Conservation (phyloP, 1,140 invertebrate species). For the Drosophila teissieri region DNA sequence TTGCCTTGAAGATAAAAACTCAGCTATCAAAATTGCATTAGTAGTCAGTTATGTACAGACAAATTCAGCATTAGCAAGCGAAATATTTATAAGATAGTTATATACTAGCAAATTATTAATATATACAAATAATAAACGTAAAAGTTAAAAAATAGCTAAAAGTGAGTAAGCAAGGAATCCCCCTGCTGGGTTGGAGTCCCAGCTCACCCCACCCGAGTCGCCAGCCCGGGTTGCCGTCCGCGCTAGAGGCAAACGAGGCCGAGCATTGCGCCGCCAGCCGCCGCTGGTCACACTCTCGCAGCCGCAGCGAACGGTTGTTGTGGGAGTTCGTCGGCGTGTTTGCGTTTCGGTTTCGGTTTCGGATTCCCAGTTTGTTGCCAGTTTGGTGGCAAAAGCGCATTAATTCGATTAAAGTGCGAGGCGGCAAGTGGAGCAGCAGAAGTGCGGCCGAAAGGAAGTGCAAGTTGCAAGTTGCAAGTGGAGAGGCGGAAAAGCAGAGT, state of each 20-base stretch:
- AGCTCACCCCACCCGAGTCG: not conserved
- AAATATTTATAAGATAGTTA: no score
- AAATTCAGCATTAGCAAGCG: no score
- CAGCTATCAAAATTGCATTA: no score
- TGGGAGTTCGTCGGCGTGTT: constrained; percentile 19
- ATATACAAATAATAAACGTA: not conserved
- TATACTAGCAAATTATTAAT: no score
- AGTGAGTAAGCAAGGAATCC: not conserved
- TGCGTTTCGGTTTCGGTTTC: constrained; percentile 3
- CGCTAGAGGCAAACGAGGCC: not conserved
- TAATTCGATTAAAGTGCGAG: constrained; percentile 1
- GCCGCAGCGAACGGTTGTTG: constrained; percentile 6
- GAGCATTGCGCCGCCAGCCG: not conserved
- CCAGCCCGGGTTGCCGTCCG: not conserved
- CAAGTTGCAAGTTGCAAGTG: constrained; percentile 28
- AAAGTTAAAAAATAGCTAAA: not conserved
- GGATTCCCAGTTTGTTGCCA: not conserved
- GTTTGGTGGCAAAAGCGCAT: constrained; percentile 11
- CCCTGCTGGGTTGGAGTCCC: not conserved
- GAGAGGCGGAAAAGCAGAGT: constrained; percentile 63
- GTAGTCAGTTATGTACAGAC: no score
- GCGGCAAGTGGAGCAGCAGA: not conserved
- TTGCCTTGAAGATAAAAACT: no score
- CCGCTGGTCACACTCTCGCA: not conserved
- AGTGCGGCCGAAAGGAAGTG: no score